Conservation (phyloP, 2,797 vertebrate species). For the Nothura maculosa region DNA sequence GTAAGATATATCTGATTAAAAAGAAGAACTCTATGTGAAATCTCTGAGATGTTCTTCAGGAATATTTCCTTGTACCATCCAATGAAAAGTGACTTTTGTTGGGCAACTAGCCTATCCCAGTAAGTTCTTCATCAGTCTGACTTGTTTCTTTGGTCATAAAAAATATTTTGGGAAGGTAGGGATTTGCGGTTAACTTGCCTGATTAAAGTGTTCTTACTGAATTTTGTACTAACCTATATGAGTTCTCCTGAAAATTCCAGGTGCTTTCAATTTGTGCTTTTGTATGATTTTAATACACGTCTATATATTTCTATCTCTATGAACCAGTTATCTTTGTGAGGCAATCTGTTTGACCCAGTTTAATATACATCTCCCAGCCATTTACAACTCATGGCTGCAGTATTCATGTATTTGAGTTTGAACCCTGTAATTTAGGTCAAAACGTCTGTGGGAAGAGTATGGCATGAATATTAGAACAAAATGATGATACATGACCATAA, state of each 20-base stretch:
- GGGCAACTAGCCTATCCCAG: neutral
- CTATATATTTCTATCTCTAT: neutral
- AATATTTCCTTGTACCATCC: neutral
- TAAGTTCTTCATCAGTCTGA: neutral
- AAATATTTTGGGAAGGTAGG: neutral
- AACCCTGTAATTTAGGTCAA: neutral
- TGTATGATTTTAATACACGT: neutral
- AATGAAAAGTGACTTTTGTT: neutral
- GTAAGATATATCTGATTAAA: neutral
- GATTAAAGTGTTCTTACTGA: neutral
- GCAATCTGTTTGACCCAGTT: neutral
- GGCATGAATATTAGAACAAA: neutral
- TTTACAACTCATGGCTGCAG: neutral
- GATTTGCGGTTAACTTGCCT: neutral
- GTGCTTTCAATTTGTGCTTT: neutral
- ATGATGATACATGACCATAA: neutral
- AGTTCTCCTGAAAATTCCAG: neutral
- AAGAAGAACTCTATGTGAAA: no score
- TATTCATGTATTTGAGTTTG: neutral
- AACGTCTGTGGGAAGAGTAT: rapidly evolving
- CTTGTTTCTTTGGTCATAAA: neutral
- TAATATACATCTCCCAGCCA: neutral
- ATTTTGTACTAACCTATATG: neutral
- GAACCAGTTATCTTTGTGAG: neutral
- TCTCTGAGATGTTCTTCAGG: neutral